Base-by-base conservation (phyloP, 2,888 invertebrate genomes). In the Diarsia rubi region DNA sequence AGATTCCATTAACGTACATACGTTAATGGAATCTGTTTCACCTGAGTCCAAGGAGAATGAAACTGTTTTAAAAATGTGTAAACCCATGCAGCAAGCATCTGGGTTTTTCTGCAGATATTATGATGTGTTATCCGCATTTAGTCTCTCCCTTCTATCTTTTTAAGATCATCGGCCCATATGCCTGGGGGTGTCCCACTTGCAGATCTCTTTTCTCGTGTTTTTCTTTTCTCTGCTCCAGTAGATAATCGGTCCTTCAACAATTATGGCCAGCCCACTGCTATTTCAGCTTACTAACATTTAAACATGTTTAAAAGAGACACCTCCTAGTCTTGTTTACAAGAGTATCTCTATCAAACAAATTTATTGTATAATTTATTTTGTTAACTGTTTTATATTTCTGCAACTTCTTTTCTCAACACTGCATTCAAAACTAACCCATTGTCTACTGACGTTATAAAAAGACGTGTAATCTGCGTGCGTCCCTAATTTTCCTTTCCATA, bases 401-500 rank as follows among this genome's bases (percentile, higher is more conserved):
- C 14, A 24, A 12, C 11, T 37, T 45, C 0, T 11, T 19, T 60
- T 19, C 5, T 62, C 73, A 59, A 72, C 47, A n/a, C 11, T 52
- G 14, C 24, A 27, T 42, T 11, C 27, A 49, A 54, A 54, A 47
- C 52, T 54, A 11, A 31, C 3, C 27, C 24, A 63, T 79, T 71
- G 19, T 27, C 31, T 27, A 45, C 21, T 49, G 24, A 3, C 14
- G 57, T 54, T 47, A 47, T 45, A 44, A 77, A 78, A 81, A 81
- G 24, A 65, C 42, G 11, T 66, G 60, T 75, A 31, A 69, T 66
- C 60, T 76, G 44, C 52, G 4, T 12, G 27, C n/a, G 19, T 78
- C 65, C 83, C 71, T 66, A 77, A 69, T 54, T 77, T 66, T 52
- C 57, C 49, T 63, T 45, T 60, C 52, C 64, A 72, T 68, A 47